Percentiles rank a stretch among this genome's conserved stretches.
These are phyloP conservation scores for Triops cancriformis DNA, from an alignment of 1,140 invertebrate genomes.

Conservation along the genomic window DNA sequence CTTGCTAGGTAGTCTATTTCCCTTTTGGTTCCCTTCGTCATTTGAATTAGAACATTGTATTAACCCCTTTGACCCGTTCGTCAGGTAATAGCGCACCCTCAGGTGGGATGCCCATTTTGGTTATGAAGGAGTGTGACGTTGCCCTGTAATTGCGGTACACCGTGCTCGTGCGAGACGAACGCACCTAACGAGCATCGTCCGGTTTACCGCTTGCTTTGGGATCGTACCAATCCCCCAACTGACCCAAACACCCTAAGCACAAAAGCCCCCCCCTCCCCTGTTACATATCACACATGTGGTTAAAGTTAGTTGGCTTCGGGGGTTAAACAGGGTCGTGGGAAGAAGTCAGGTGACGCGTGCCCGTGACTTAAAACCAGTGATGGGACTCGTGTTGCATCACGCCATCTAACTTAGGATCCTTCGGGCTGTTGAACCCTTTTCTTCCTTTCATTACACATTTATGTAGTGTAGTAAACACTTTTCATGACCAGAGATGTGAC, in stretches of 20 bases:
- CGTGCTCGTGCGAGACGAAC: neutral
- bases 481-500: neutral
- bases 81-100: slow-evolving; percentile 5
- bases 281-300: neutral
- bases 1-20: neutral
- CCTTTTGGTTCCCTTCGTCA: slow-evolving; percentile 5
- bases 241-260: too few species aligned
- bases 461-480: neutral
- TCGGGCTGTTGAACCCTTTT: neutral
- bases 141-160: slow-evolving; percentile 6
- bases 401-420: neutral
- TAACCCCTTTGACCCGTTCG: slow-evolving; percentile 12
- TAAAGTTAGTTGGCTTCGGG: neutral
- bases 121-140: neutral
- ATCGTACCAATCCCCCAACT: too few species aligned
- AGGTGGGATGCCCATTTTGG: neutral
- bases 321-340: slow-evolving; percentile 3
- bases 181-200: neutral
- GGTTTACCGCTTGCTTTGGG: neutral
- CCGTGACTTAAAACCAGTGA: neutral
- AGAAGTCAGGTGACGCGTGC: neutral
- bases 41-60: slow-evolving; percentile 16
- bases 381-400: neutral
- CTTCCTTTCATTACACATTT: neutral
- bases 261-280: too few species aligned